Evolutionary conservation across 2,113 vertebrate species (phyloP).

Genomic region (Pangasianodon hypophthalmus): DNA sequence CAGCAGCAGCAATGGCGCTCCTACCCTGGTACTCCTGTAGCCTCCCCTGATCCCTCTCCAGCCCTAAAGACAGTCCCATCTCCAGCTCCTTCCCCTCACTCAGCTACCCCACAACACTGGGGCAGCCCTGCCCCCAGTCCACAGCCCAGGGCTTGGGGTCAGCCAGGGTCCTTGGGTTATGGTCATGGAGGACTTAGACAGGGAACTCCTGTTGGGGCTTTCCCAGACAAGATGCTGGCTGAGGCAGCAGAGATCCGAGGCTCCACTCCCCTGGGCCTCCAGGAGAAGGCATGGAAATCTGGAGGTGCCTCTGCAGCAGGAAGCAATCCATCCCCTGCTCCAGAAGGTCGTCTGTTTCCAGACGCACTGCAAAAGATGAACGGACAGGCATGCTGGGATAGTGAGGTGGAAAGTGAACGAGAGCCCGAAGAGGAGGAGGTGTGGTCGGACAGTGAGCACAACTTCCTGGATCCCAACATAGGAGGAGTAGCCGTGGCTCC

Average conservation of each 20-base stretch:
- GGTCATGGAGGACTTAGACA: slow-evolving; percentile 72
- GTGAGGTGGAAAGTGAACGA: slow-evolving; percentile 67
- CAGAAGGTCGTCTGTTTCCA: slow-evolving; percentile 78
- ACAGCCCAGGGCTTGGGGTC: slow-evolving; percentile 73
- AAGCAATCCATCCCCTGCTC: slow-evolving; percentile 71
- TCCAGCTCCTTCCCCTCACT: slow-evolving; percentile 66
- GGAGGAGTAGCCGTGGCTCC: slow-evolving; percentile 94
- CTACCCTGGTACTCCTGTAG: slow-evolving; percentile 61
- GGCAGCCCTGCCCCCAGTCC: slow-evolving; percentile 69
- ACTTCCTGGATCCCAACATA: slow-evolving; percentile 96
- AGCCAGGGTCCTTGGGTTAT: slow-evolving; percentile 64
- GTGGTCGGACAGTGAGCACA: slow-evolving; percentile 98
- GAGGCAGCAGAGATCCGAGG: slow-evolving; percentile 81
- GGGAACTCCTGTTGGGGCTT: slow-evolving; percentile 72
- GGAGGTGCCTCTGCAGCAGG: slow-evolving; percentile 75
- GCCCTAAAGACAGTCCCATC: slow-evolving; percentile 61
- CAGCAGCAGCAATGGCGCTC: slow-evolving; percentile 72
- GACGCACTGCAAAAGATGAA: slow-evolving; percentile 71
- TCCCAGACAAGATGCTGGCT: slow-evolving; percentile 75
- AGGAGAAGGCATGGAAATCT: slow-evolving; percentile 86
- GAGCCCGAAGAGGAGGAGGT: slow-evolving; percentile 70
- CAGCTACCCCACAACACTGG: slow-evolving; percentile 67
- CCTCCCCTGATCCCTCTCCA: slow-evolving; percentile 64
- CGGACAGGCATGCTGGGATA: slow-evolving; percentile 79
- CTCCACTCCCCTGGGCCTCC: slow-evolving; percentile 75